phyloP scores from a whole-genome alignment of 2,797 vertebrate species.

The Delichon dasypus region DNA sequence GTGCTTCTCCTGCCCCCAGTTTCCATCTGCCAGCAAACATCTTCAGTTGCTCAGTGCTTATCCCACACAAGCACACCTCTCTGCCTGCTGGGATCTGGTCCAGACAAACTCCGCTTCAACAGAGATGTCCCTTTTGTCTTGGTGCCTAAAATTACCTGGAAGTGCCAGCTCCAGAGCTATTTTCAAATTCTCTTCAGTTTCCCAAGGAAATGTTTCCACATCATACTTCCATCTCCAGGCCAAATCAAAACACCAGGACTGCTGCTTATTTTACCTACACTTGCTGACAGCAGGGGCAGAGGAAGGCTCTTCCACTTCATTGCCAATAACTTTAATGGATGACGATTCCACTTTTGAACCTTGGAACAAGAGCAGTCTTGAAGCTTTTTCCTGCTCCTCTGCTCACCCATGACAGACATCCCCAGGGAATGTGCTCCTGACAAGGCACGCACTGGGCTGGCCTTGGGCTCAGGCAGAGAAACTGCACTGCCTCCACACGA shows the following conservation, averaged over 20 bases:
- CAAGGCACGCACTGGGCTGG: neutral
- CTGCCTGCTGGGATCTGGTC: neutral
- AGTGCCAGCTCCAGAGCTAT: neutral
- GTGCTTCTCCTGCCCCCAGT: neutral
- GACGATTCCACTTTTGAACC: neutral
- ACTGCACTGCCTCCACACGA: neutral
- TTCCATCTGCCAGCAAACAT: neutral
- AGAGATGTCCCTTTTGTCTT: neutral
- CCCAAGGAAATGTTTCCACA: neutral
- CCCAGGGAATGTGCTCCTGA: neutral
- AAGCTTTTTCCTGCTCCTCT: neutral
- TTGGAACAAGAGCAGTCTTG: neutral
- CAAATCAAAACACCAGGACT: neutral
- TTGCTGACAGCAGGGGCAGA: neutral
- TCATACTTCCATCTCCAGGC: neutral
- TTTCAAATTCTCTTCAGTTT: neutral
- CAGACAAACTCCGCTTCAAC: neutral
- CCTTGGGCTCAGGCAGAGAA: neutral
- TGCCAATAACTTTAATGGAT: neutral
- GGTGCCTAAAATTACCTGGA: neutral
- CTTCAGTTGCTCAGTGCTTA: neutral
- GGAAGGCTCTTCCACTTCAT: neutral
- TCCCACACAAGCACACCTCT: neutral
- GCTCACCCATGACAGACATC: neutral
- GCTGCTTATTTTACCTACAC: neutral